Evolutionary conservation across 2,888 invertebrate species (phyloP).

Genomic region (Eilema depressum): DNA sequence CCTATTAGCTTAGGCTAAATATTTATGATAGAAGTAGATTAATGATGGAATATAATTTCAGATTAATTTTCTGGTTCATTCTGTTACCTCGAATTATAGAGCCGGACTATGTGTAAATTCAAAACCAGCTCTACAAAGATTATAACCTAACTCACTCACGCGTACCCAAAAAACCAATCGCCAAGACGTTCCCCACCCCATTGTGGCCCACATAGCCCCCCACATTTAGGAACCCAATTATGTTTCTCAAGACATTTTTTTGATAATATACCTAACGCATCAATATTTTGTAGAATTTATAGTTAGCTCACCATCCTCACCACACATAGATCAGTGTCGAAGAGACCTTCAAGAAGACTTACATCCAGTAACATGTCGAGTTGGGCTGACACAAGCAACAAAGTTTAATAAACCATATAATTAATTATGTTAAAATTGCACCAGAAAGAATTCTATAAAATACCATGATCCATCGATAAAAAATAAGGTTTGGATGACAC

Average conservation of each 20-base stretch:
- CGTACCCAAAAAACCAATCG: too few relatives aligned
- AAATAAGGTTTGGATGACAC: not conserved
- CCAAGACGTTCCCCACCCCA: too few relatives aligned
- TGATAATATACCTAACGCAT: not conserved
- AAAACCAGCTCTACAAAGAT: too few relatives aligned
- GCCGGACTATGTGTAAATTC: not conserved
- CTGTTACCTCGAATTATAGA: not conserved
- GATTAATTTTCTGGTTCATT: not conserved
- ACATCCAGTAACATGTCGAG: slow-evolving; percentile 25
- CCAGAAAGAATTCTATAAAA: slow-evolving; percentile 14
- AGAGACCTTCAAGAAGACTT: slow-evolving; percentile 23
- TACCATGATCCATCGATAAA: not conserved
- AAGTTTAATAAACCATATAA: slow-evolving; percentile 28
- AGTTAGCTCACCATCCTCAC: slow-evolving; percentile 20
- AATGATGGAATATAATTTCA: too few relatives aligned
- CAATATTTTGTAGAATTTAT: slow-evolving; percentile 15
- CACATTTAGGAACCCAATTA: not conserved
- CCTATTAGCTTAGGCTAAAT: not conserved
- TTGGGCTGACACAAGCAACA: slow-evolving; percentile 24
- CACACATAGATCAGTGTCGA: slow-evolving; percentile 18
- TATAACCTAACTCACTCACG: too few relatives aligned
- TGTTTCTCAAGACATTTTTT: not conserved
- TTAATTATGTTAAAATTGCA: slow-evolving; percentile 18
- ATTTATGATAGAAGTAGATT: not conserved
- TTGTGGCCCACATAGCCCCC: too few relatives aligned